Evolutionary conservation across 2,888 invertebrate genomes (phyloP).

Genomic region (Caprella mutica): DNA sequence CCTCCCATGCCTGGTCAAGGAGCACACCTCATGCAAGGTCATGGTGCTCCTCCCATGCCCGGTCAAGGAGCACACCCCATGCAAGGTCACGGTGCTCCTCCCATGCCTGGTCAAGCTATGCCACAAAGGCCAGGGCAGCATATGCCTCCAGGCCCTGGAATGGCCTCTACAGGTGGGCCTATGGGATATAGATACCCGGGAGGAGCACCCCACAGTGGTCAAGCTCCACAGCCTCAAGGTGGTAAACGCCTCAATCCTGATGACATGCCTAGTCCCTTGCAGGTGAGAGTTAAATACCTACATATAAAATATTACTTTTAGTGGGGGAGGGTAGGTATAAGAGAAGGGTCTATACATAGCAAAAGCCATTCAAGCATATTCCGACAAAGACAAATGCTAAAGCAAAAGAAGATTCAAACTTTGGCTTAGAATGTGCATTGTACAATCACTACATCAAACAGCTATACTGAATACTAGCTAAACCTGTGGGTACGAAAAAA

Average conservation of each 20-base stretch:
- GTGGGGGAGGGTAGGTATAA: too few relatives aligned
- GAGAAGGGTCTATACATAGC: too few relatives aligned
- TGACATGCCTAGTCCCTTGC: conserved; percentile 43
- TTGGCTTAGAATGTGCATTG: too few relatives aligned
- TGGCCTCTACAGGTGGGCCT: conserved; percentile 37
- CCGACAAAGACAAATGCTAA: too few relatives aligned
- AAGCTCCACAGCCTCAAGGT: neutral
- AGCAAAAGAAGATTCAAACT: too few relatives aligned
- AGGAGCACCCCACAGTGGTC: neutral
- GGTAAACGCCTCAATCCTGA: conserved; percentile 65
- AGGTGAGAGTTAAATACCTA: neutral
- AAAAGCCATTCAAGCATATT: too few relatives aligned
- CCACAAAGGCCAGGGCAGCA: conserved; percentile 30
- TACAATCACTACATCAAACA: too few relatives aligned
- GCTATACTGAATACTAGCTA: too few relatives aligned
- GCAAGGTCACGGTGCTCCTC: conserved; percentile 12
- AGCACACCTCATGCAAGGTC: conserved; percentile 19
- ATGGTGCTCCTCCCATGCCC: conserved; percentile 14
- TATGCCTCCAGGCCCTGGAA: conserved; percentile 37
- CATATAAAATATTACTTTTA: too few relatives aligned
- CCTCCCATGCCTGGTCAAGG: conserved; percentile 10
- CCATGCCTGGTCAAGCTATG: conserved; percentile 39
- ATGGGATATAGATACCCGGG: conserved; percentile 18
- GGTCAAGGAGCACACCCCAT: conserved; percentile 6
- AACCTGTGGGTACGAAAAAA: too few relatives aligned